These are phyloP conservation scores for Myotis planiceps DNA, from an alignment of 2,797 vertebrate species.

Conservation along the genomic window DNA sequence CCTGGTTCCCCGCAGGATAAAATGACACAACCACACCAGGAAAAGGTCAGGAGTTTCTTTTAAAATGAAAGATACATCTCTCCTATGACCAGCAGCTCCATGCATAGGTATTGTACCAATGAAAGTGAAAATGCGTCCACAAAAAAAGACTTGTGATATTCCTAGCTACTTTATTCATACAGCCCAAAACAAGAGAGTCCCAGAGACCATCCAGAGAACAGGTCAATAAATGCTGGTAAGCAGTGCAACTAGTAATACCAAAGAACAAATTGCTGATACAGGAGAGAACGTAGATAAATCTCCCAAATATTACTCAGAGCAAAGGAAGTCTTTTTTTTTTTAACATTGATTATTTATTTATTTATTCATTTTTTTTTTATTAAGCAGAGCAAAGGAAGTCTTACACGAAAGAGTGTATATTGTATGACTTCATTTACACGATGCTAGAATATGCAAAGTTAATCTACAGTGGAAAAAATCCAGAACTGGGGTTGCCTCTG, in stretches of 20 bases:
- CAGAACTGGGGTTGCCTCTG: not conserved
- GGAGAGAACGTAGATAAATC: not conserved
- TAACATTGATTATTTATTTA: too few species aligned
- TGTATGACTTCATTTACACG: not conserved
- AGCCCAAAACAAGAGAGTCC: not conserved
- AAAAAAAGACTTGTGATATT: not conserved
- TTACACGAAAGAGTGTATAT: not conserved
- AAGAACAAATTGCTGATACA: not conserved
- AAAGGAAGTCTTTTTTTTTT: not conserved
- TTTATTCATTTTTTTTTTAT: too few species aligned
- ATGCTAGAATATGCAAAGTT: not conserved
- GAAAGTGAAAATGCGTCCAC: not conserved
- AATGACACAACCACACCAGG: not conserved
- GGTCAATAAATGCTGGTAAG: not conserved
- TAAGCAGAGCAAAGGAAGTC: not conserved
- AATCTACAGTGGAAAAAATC: not conserved
- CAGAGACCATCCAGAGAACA: not conserved
- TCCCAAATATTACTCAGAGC: not conserved
- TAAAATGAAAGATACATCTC: not conserved
- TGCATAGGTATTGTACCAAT: not conserved
- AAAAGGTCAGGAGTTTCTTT: not conserved
- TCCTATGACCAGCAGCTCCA: not conserved
- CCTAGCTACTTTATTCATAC: not conserved
- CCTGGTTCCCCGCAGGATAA: accelerated
- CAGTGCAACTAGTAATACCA: not conserved